Conservation (phyloP, 1,140 invertebrate genomes). For the Drosophila suzukii region DNA sequence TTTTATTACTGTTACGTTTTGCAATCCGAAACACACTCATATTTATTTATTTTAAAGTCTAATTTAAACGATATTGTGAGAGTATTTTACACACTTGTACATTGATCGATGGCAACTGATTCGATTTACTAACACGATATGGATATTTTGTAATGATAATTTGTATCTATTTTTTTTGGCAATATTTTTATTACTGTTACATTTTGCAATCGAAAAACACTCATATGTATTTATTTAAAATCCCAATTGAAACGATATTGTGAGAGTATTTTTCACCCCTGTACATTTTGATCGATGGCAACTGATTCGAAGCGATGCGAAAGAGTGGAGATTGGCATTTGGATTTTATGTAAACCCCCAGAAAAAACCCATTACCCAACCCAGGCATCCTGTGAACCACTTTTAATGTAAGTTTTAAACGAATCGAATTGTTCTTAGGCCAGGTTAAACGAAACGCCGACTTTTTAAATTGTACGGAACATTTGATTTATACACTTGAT, state of each 20-base stretch:
- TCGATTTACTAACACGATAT: slow-evolving; percentile 19
- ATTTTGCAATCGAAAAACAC: slow-evolving; percentile 48
- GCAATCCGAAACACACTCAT: slow-evolving; percentile 46
- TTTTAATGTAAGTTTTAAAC: slow-evolving; percentile 80
- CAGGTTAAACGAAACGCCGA: slow-evolving; percentile 11
- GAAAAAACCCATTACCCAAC: slow-evolving; percentile 6
- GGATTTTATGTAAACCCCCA: slow-evolving; percentile 60
- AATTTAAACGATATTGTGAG: slow-evolving; percentile 33
- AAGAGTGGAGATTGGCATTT: slow-evolving; percentile 2
- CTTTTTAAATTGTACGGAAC: slow-evolving; percentile 5
- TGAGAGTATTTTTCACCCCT: slow-evolving; percentile 31
- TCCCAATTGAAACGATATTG: no score
- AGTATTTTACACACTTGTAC: slow-evolving; percentile 42
- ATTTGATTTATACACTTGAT: slow-evolving; percentile 16
- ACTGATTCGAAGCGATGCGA: slow-evolving; percentile 5
- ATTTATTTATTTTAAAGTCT: slow-evolving; percentile 67
- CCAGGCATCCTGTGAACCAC: slow-evolving; percentile 39
- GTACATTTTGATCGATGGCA: slow-evolving; percentile 34
- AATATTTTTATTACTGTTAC: slow-evolving; percentile 59
- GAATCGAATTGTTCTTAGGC: slow-evolving; percentile 16
- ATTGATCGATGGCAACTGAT: slow-evolving; percentile 25
- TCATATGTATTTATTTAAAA: slow-evolving; percentile 70
- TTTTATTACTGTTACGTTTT: slow-evolving; percentile 66
- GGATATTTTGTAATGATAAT: slow-evolving; percentile 24
- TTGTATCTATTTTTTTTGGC: slow-evolving; percentile 28